phyloP scores from a whole-genome alignment of 2,113 vertebrate genomes.

The Noctilio leporinus region DNA sequence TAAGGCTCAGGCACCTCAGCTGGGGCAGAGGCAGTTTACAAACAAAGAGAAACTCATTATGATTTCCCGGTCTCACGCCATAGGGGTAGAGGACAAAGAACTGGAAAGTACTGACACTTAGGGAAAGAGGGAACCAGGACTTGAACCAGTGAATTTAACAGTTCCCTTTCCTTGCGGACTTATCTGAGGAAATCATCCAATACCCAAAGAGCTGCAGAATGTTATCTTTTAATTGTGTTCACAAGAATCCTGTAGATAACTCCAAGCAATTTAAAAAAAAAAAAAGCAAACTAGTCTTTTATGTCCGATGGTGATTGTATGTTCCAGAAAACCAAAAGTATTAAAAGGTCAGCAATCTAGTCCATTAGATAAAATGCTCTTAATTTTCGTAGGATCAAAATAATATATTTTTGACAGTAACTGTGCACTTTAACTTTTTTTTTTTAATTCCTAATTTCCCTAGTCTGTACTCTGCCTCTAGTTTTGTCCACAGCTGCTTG shows the following conservation, averaged over 20 bases:
- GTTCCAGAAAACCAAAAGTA: conserved; percentile 81
- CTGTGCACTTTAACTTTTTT: conserved; percentile 79
- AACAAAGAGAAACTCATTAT: conserved; percentile 88
- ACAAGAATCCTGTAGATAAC: conserved; percentile 69
- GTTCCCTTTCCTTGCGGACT: conserved; percentile 13
- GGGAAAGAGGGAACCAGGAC: background rate
- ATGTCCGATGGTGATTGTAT: conserved; percentile 79
- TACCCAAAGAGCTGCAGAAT: conserved; percentile 83
- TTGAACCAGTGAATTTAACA: background rate
- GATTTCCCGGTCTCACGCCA: conserved; percentile 82
- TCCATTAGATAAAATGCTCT: conserved; percentile 63
- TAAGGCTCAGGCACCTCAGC: conserved; percentile 49
- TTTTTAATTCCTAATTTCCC: conserved; percentile 54
- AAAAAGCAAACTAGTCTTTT: conserved; percentile 68
- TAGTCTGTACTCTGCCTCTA: conserved; percentile 62
- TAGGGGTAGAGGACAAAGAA: conserved; percentile 74
- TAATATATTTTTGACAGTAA: conserved; percentile 80
- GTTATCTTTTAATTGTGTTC: conserved; percentile 70
- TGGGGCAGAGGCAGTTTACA: conserved; percentile 81
- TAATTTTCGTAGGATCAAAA: conserved; percentile 75
- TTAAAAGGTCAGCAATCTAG: conserved; percentile 75
- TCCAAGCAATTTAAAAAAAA: conserved; percentile 66
- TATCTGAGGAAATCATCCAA: conserved; percentile 17
- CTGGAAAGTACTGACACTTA: conserved; percentile 78
- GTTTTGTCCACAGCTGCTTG: conserved; percentile 71